Percentiles rank a stretch among this genome's conserved stretches.
phyloP scores from a whole-genome alignment of 2,888 invertebrate genomes.

The Drosophila stalkeri region DNA sequence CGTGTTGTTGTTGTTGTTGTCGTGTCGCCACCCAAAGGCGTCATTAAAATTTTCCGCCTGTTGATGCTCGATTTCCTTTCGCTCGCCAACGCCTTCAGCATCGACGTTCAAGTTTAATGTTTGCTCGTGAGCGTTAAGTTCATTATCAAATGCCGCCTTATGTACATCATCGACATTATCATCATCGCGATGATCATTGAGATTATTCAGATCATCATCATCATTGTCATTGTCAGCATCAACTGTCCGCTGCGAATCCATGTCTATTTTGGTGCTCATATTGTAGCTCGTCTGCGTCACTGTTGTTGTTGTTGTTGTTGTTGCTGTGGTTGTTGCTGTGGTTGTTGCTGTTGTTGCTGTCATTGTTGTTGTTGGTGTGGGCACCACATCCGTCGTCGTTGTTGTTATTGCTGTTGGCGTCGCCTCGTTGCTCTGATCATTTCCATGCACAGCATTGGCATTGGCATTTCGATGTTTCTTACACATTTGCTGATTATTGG shows the following conservation, averaged over 20 bases:
- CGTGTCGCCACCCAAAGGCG: slow-evolving; percentile 68
- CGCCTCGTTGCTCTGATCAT: slow-evolving; percentile 20
- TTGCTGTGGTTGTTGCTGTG: slow-evolving; percentile 31
- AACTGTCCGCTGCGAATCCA: slow-evolving; percentile 40
- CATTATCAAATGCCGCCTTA: slow-evolving; percentile 71
- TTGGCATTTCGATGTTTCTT: slow-evolving; percentile 31
- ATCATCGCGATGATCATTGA: slow-evolving; percentile 20
- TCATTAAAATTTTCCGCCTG: slow-evolving; percentile 80
- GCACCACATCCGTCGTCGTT: slow-evolving; percentile 40
- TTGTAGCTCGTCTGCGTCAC: slow-evolving; percentile 64
- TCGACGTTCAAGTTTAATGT: slow-evolving; percentile 73
- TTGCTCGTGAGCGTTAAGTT: slow-evolving; percentile 61
- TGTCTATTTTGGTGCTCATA: slow-evolving; percentile 62
- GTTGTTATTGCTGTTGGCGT: neutral
- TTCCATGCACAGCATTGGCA: slow-evolving; percentile 39
- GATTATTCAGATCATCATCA: slow-evolving; percentile 7
- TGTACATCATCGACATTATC: slow-evolving; percentile 47
- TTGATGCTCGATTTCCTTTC: slow-evolving; percentile 74
- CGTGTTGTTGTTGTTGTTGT: slow-evolving; percentile 8
- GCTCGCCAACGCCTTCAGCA: slow-evolving; percentile 55
- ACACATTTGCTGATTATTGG: slow-evolving; percentile 44
- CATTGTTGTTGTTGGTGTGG: slow-evolving; percentile 35
- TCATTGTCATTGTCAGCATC: slow-evolving; percentile 13
- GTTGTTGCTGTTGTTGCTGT: neutral
- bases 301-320: slow-evolving; percentile 54